These are phyloP conservation scores for Itoplectis maculator DNA, from an alignment of 2,888 invertebrate genomes.

Conservation along the genomic window DNA sequence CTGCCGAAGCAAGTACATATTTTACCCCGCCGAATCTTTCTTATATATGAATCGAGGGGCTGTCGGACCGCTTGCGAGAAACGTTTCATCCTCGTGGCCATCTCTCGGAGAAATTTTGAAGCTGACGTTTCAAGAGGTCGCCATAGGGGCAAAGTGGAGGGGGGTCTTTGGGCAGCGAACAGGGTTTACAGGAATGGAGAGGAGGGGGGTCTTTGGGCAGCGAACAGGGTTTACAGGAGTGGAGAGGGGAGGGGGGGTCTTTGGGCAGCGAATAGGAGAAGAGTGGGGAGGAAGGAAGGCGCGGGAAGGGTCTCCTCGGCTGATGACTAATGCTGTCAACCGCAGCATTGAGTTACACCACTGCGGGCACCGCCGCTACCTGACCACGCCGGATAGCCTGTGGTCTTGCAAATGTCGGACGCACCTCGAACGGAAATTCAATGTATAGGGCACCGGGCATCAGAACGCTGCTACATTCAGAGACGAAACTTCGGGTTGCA, in stretches of 20 bases:
- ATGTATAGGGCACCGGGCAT: neutral
- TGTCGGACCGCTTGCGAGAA: constrained; percentile 67
- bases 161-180: too few species aligned
- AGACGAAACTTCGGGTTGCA: constrained; percentile 35
- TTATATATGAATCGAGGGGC: constrained; percentile 71
- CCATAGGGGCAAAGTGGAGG: too few species aligned
- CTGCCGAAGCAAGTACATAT: constrained; percentile 89
- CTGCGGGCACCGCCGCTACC: neutral
- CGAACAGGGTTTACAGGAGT: too few species aligned
- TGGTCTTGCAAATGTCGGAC: constrained; percentile 39
- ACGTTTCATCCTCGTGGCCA: constrained; percentile 57
- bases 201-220: too few species aligned
- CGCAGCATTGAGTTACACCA: constrained; percentile 38
- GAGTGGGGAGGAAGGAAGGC: neutral
- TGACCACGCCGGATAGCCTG: constrained; percentile 23
- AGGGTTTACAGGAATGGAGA: too few species aligned
- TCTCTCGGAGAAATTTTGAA: constrained; percentile 55
- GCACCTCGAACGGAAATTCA: constrained; percentile 33
- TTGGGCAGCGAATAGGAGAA: neutral
- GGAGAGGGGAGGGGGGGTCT: neutral
- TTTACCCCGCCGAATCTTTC: neutral
- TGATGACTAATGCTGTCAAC: constrained; percentile 43
- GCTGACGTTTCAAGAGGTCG: too few species aligned
- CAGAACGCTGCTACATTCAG: too few species aligned
- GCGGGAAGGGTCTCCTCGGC: constrained; percentile 8